Evolutionary conservation across 2,797 vertebrate species (phyloP).

Genomic region (Aplochiton taeniatus): DNA sequence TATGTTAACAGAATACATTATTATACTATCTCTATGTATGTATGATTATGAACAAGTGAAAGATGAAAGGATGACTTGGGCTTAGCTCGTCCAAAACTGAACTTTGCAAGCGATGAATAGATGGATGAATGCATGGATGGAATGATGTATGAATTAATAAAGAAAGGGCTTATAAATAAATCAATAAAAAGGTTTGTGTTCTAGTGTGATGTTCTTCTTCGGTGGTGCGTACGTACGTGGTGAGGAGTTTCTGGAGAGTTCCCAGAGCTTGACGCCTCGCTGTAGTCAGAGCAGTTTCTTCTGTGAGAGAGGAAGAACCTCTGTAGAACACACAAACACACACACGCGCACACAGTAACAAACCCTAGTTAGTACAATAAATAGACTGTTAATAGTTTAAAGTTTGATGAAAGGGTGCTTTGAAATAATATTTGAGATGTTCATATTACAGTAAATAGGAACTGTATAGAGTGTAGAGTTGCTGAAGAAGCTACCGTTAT

Average conservation of each 20-base stretch:
- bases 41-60: too few species aligned
- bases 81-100: too few species aligned
- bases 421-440: too few species aligned
- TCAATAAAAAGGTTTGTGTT: background rate
- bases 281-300: constrained; percentile 66
- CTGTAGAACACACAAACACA: constrained; percentile 33
- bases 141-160: background rate
- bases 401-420: too few species aligned
- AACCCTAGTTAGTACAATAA: too few species aligned
- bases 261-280: constrained; percentile 45
- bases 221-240: constrained; percentile 35
- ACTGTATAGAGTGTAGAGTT: too few species aligned
- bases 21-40: too few species aligned
- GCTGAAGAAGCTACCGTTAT: too few species aligned
- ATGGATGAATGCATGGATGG: background rate
- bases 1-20: too few species aligned
- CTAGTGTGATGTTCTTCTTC: background rate
- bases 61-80: too few species aligned
- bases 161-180: background rate
- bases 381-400: too few species aligned
- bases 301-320: constrained; percentile 55
- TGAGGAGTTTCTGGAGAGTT: constrained; percentile 50
- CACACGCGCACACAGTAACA: background rate
- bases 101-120: background rate
- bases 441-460: too few species aligned